Conservation (phyloP, 2,113 vertebrate genomes). For the Xiphias gladius region DNA sequence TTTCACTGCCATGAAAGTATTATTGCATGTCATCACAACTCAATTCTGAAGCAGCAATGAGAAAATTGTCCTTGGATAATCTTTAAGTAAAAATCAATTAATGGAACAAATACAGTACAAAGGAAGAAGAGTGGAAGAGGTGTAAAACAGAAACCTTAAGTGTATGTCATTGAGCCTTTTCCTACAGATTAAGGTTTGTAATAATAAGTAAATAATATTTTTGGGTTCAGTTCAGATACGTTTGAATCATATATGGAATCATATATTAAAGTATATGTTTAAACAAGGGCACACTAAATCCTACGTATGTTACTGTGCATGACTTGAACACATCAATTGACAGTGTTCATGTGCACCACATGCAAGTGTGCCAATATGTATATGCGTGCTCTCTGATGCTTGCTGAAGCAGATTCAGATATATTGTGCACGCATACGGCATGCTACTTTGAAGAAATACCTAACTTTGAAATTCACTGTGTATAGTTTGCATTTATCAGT, state of each 20-base stretch:
- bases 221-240: neutral
- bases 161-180: neutral
- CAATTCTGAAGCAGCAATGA: slow-evolving; percentile 2
- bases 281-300: neutral
- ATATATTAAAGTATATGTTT: neutral
- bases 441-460: neutral
- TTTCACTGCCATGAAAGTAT: neutral
- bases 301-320: neutral
- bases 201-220: neutral
- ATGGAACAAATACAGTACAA: neutral
- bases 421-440: neutral
- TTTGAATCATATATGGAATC: neutral
- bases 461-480: neutral
- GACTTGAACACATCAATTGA: neutral
- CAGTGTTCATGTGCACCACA: neutral
- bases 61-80: neutral
- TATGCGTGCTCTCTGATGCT: neutral
- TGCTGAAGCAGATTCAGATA: neutral
- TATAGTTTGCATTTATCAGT: neutral
- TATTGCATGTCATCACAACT: neutral
- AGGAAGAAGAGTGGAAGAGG: neutral
- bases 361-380: neutral
- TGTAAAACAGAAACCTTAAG: too few relatives aligned
- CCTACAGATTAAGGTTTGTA: neutral
- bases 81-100: neutral